A percentile compares a stretch with the other conserved stretches of the same genome.
phyloP scores from a whole-genome alignment of 2,888 invertebrate species.

The Pecten maximus region DNA sequence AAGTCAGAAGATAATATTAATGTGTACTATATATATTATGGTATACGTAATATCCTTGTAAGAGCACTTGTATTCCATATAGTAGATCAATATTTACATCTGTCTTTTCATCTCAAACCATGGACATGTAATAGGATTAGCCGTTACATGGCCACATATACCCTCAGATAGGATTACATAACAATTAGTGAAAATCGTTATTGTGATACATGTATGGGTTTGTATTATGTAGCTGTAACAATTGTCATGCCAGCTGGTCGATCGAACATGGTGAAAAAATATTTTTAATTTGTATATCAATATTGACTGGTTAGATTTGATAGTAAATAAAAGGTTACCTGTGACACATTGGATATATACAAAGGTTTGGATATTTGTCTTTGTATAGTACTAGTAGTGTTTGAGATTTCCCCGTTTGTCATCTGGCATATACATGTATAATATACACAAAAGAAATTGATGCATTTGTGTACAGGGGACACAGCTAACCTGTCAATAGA shows the following conservation, averaged over 20 bases:
- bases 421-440: neutral
- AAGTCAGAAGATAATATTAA: neutral
- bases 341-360: neutral
- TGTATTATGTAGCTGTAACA: neutral
- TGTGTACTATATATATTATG: neutral
- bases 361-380: neutral
- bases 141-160: neutral
- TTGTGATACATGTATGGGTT: neutral
- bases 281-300: neutral
- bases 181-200: neutral
- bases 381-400: neutral
- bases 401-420: neutral
- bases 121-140: neutral
- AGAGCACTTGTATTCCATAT: neutral
- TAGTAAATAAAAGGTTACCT: neutral
- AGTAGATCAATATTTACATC: conserved; percentile 5
- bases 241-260: neutral
- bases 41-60: neutral
- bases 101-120: neutral
- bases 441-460: neutral
- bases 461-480: neutral
- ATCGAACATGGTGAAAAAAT: neutral
- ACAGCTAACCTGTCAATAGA: neutral
- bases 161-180: neutral
- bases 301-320: conserved; percentile 6